Evolutionary conservation across 2,797 vertebrate genomes (phyloP).

Genomic region (Allobates femoralis): DNA sequence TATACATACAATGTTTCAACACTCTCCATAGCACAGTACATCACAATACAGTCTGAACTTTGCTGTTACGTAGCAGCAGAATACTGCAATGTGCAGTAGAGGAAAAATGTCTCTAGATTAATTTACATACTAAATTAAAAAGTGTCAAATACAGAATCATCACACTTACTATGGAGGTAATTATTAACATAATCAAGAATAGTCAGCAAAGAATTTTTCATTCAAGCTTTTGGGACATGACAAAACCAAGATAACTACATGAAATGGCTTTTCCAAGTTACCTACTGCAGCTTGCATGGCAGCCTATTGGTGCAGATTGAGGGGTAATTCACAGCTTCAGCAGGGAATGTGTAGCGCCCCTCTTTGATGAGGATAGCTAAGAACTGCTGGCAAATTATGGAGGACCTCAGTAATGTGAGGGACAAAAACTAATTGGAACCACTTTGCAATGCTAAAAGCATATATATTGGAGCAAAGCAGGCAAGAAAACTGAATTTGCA

Average conservation of each 20-base stretch:
- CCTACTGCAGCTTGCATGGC: not conserved
- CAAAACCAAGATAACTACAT: not conserved
- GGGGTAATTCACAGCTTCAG: conserved; percentile 52
- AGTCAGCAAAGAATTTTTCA: not conserved
- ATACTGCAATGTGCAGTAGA: conserved; percentile 43
- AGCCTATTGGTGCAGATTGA: conserved; percentile 5
- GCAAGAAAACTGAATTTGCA: not conserved
- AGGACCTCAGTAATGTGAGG: not conserved
- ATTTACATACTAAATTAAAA: conserved; percentile 23
- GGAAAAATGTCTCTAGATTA: conserved; percentile 21
- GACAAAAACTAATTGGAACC: not conserved
- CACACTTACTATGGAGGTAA: not conserved
- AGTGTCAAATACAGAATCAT: not conserved
- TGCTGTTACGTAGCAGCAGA: conserved; percentile 32
- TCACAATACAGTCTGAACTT: conserved; percentile 25
- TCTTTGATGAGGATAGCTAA: conserved; percentile 8
- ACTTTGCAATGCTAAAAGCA: not conserved
- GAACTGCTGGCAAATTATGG: not conserved
- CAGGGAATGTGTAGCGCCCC: conserved; percentile 41
- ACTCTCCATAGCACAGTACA: conserved; percentile 20
- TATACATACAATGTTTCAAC: conserved; percentile 1
- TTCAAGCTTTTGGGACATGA: not conserved
- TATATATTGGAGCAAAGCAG: not conserved
- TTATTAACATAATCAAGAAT: too few species aligned
- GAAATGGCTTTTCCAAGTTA: conserved; percentile 16